Evolutionary conservation across 2,888 invertebrate species (phyloP), one percentile per base, ranked within the genome.

Genomic region (Salticus scenicus): DNA sequence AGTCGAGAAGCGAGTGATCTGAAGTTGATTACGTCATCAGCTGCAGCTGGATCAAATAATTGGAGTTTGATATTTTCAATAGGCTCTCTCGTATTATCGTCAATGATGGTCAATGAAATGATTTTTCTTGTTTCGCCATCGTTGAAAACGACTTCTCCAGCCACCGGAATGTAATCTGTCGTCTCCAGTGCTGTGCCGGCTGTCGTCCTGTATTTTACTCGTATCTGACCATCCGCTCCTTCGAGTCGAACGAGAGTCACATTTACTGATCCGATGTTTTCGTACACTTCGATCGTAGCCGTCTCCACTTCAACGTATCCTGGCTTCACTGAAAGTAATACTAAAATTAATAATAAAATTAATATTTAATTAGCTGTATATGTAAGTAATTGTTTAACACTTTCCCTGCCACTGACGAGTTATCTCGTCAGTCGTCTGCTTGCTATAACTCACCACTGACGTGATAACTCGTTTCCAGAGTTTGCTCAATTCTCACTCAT

Each of bases 71-170:
- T 94, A 86, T 93, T 92, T 90, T 93, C 93, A 89, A 93, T 93
- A 0, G 93, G 93, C 90, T 93, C 93, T 93, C 93, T 94, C 84
- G 93, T 92, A 78, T 92, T 92, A 88, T 93, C 93, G 82, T 93
- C 92, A 1, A 93, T 90, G 82, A 94, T 92, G 85, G 92, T 92
- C 0, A 93, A 90, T 24, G 90, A 90, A n/a, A 93, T 89, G 87
- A 91, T 90, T 89, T 92, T 92, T 86, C 92, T 91, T 30, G 89
- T 91, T 88, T 93, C 93, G 33, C 92, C 91, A 2, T 92, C 91
- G 67, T 91, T 91, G 89, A 94, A 93, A 1, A 91, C 91, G 1
- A 94, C 80, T 28, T 92, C 91, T 87, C 93, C 91, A 87, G 92
- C 92, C 51, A 93, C 89, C 20, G 92, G 91, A 33, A 92, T 89